phyloP scores from a whole-genome alignment of 1,140 invertebrate species.

The Onthophagus taurus region DNA sequence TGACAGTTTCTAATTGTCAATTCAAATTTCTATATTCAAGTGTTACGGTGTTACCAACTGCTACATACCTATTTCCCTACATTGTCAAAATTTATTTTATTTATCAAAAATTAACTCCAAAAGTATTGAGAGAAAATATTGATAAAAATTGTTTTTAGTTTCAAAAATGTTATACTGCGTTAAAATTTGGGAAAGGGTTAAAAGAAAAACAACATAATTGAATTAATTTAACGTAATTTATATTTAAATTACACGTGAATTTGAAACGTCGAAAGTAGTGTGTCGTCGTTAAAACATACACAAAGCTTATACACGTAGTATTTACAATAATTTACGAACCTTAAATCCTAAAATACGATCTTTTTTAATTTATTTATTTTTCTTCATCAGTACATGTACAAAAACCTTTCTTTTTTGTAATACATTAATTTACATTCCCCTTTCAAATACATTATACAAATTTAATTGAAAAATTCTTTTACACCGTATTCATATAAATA shows the following conservation, averaged over 20 bases:
- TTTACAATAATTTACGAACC: background rate
- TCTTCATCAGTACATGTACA: background rate
- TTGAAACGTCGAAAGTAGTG: conserved; percentile 9
- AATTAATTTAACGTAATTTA: conserved; percentile 2
- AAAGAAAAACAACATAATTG: too few species aligned
- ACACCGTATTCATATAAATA: too few species aligned
- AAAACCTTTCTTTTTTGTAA: background rate
- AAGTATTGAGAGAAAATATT: too few species aligned
- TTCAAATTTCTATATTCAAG: too few species aligned
- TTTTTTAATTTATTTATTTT: background rate
- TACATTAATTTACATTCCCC: background rate
- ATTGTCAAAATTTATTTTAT: too few species aligned
- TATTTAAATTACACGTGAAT: conserved; percentile 14
- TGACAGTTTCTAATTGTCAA: too few species aligned
- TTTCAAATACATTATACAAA: background rate
- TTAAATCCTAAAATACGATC: background rate
- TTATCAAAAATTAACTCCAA: too few species aligned
- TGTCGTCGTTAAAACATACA: conserved; percentile 16
- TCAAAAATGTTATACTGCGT: too few species aligned
- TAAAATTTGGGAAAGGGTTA: too few species aligned
- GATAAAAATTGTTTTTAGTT: too few species aligned
- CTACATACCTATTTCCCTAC: too few species aligned
- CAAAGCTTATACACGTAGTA: conserved; percentile 13
- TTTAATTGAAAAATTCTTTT: background rate
- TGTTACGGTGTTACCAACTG: too few species aligned